phyloP scores from a whole-genome alignment of 2,888 invertebrate species.

The Oxystoma pomonae region DNA sequence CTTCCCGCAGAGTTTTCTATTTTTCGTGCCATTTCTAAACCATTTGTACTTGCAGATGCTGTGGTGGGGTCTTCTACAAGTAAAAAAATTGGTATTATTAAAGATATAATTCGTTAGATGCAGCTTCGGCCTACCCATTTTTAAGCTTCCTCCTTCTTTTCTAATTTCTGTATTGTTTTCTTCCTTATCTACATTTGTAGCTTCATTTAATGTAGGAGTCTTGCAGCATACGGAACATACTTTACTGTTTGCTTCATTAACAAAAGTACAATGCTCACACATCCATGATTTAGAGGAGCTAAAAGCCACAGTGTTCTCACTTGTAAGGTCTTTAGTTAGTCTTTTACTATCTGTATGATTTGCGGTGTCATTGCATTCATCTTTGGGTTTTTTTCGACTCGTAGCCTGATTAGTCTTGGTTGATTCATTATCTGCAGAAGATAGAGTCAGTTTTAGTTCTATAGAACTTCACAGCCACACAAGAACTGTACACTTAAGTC shows the following conservation, averaged over 20 bases:
- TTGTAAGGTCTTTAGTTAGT: too few species aligned
- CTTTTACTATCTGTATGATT: not conserved
- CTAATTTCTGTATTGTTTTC: too few species aligned
- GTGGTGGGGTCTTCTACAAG: too few species aligned
- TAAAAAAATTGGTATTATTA: too few species aligned
- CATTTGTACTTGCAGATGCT: not conserved
- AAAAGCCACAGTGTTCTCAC: too few species aligned
- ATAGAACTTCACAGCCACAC: not conserved
- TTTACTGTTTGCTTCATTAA: constrained; percentile 73
- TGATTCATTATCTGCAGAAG: not conserved
- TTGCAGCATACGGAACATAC: constrained; percentile 86
- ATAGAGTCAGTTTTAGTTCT: not conserved
- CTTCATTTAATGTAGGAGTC: constrained; percentile 51
- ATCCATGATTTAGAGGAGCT: constrained; percentile 76
- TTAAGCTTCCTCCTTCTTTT: too few species aligned
- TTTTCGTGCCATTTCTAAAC: not conserved
- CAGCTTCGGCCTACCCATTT: too few species aligned
- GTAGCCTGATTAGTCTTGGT: too few species aligned
- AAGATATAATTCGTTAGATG: too few species aligned
- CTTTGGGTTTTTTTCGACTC: too few species aligned
- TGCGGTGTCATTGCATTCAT: not conserved
- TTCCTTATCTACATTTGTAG: not conserved
- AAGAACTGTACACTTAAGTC: too few species aligned
- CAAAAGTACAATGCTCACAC: constrained; percentile 87
- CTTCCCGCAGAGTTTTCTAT: constrained; percentile 17